Conservation (phyloP, 2,797 vertebrate species). For the Neomorphus geoffroyi region DNA sequence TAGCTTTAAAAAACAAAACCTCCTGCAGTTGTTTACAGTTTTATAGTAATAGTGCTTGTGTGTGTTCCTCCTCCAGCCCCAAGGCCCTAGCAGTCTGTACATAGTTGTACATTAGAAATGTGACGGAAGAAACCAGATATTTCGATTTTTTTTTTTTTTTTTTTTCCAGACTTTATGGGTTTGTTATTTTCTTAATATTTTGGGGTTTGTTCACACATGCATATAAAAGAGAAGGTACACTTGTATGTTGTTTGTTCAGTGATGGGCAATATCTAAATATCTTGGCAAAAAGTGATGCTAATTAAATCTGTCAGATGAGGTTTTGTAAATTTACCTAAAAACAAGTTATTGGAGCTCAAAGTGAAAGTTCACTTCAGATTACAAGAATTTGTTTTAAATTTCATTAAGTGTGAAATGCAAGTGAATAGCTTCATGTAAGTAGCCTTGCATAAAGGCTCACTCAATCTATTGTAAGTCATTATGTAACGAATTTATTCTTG, state of each 20-base stretch:
- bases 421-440: neutral
- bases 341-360: neutral
- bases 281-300: neutral
- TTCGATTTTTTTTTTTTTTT: conserved; percentile 61
- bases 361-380: neutral
- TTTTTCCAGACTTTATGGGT: conserved; percentile 28
- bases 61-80: conserved; percentile 26
- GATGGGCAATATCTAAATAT: conserved; percentile 21
- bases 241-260: conserved; percentile 18
- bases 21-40: conserved; percentile 72
- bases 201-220: conserved; percentile 44
- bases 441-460: conserved; percentile 9
- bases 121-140: conserved; percentile 65
- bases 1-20: conserved; percentile 42
- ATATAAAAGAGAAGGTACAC: conserved; percentile 38
- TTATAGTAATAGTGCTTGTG: conserved; percentile 69
- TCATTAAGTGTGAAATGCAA: neutral
- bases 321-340: conserved; percentile 65
- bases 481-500: neutral
- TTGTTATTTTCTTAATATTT: conserved; percentile 59
- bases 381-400: neutral
- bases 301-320: conserved; percentile 57
- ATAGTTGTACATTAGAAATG: conserved; percentile 67
- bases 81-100: conserved; percentile 66
- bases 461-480: neutral